These are phyloP conservation scores for Protodeltote pygarga DNA, from an alignment of 2,888 invertebrate species.

Conservation along the genomic window DNA sequence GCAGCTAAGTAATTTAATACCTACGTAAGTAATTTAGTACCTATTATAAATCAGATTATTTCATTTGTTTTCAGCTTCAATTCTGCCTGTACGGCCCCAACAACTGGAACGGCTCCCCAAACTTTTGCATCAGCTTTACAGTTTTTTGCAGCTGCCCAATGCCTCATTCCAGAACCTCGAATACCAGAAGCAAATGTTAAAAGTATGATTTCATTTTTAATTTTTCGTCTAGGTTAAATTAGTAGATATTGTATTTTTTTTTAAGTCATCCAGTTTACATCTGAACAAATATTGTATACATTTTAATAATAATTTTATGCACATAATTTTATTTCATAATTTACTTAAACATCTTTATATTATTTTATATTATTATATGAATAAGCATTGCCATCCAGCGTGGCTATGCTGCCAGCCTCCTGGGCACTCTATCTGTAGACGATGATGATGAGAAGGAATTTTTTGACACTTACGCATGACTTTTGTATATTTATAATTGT, in stretches of 20 bases:
- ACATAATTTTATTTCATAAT: no score
- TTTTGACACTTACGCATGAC: no score
- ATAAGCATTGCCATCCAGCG: no score
- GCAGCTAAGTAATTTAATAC: neutral
- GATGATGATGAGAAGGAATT: no score
- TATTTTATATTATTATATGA: no score
- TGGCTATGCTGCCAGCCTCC: no score
- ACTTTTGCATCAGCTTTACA: constrained; percentile 10
- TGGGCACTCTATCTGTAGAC: no score
- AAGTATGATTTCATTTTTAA: neutral
- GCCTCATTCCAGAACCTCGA: constrained; percentile 1
- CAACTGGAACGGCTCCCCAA: constrained; percentile 6
- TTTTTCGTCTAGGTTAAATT: neutral
- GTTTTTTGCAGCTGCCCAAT: constrained; percentile 20
- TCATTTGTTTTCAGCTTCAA: constrained; percentile 4
- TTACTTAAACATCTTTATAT: no score
- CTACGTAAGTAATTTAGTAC: neutral
- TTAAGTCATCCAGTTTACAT: neutral
- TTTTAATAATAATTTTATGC: no score
- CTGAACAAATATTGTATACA: no score
- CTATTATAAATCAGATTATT: neutral
- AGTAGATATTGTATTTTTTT: neutral
- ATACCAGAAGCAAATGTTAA: neutral
- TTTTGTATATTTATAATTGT: no score
- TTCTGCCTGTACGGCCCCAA: constrained; percentile 8